phyloP scores from a whole-genome alignment of 92 coral and sea anemone genomes.

The Bergia sp. region DNA sequence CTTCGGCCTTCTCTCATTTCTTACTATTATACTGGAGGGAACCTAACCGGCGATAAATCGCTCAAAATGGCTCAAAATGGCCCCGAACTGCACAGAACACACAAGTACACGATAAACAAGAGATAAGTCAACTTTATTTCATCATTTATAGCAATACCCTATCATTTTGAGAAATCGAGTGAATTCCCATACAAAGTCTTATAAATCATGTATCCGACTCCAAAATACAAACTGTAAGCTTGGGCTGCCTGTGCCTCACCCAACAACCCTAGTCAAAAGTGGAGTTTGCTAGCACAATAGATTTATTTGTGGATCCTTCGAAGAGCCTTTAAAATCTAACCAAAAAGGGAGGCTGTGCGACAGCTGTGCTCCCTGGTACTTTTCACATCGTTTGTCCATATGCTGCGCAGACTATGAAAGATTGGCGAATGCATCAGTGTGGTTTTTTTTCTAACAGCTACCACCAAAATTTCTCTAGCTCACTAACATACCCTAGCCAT shows the following conservation, averaged over 20 bases:
- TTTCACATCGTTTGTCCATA: neutral
- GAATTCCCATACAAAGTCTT: too few species aligned
- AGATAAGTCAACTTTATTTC: too few species aligned
- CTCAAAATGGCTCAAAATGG: too few species aligned
- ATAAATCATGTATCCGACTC: too few species aligned
- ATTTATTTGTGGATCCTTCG: neutral
- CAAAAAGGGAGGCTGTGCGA: neutral
- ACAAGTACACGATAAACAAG: too few species aligned
- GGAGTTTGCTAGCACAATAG: neutral
- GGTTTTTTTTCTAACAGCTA: neutral
- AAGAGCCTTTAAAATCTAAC: neutral
- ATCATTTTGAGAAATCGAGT: too few species aligned
- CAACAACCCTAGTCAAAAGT: too few species aligned
- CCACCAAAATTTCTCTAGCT: neutral
- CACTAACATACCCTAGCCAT: neutral
- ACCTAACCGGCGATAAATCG: too few species aligned
- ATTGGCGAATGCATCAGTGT: neutral
- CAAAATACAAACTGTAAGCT: too few species aligned
- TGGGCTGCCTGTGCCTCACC: too few species aligned
- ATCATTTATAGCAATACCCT: too few species aligned
- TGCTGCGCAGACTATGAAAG: neutral
- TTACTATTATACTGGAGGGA: neutral
- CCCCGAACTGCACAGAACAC: too few species aligned
- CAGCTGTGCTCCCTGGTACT: neutral
- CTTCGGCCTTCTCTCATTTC: neutral